phyloP scores from a whole-genome alignment of 2,113 vertebrate species.

The Boleophthalmus pectinirostris region DNA sequence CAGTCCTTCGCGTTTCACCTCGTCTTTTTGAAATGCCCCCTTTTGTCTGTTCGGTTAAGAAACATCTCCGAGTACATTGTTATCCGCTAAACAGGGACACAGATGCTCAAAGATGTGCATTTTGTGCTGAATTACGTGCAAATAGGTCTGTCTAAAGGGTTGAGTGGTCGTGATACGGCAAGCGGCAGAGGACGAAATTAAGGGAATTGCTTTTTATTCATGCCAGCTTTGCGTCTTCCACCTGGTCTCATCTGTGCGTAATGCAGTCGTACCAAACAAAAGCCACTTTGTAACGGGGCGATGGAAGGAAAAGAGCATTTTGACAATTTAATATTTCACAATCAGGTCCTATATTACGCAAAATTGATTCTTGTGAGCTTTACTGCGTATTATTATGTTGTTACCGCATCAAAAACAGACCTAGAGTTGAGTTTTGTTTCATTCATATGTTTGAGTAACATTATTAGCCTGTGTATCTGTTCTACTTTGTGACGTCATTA shows the following conservation, averaged over 20 bases:
- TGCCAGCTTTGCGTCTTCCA: neutral
- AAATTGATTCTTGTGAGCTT: no score
- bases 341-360: no score
- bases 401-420: no score
- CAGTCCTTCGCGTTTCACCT: slow-evolving; percentile 39
- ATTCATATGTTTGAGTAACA: no score
- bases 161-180: neutral
- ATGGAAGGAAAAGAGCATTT: no score
- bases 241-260: neutral
- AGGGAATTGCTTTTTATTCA: neutral
- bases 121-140: slow-evolving; percentile 10
- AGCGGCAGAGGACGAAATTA: neutral
- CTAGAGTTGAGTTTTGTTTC: no score
- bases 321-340: no score
- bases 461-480: no score
- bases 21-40: slow-evolving; percentile 47
- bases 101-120: slow-evolving; percentile 22
- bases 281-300: no score
- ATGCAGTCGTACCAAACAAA: no score
- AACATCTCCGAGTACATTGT: slow-evolving; percentile 23
- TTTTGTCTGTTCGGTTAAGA: slow-evolving; percentile 21
- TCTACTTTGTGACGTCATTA: no score
- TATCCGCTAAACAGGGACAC: slow-evolving; percentile 1
- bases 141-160: neutral
- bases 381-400: no score